Evolutionary conservation across 2,113 vertebrate genomes (phyloP).

Genomic region (Chitala chitala): DNA sequence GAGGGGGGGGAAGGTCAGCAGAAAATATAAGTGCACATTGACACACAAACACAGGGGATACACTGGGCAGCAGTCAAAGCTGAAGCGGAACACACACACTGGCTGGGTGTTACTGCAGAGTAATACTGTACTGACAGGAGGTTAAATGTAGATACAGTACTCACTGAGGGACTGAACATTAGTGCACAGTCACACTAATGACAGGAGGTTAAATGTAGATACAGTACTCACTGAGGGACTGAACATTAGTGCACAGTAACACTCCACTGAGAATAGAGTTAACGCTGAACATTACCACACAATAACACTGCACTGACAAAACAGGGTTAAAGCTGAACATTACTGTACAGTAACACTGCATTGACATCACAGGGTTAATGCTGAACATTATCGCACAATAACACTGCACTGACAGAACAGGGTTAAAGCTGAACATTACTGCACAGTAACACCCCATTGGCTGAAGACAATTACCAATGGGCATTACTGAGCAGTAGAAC

Average conservation of each 20-base stretch:
- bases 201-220: too few species aligned
- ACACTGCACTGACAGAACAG: not conserved
- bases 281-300: not conserved
- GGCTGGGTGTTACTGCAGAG: not conserved
- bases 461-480: too few species aligned
- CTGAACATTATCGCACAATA: not conserved
- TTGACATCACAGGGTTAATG: too few species aligned
- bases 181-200: not conserved
- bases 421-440: not conserved
- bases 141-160: too few species aligned
- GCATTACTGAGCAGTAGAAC: not conserved
- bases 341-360: not conserved
- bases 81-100: not conserved
- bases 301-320: not conserved
- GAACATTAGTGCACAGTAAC: not conserved
- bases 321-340: not conserved
- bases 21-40: not conserved
- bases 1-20: conserved; percentile 1
- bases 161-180: too few species aligned
- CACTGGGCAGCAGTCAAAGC: not conserved
- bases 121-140: too few species aligned
- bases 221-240: too few species aligned
- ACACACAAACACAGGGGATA: not conserved
- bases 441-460: not conserved
- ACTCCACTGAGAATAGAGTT: too few species aligned